Percentiles rank a stretch among this genome's conserved stretches.
Conservation (phyloP, 2,888 invertebrate species). For the Pseudoips prasinana region DNA sequence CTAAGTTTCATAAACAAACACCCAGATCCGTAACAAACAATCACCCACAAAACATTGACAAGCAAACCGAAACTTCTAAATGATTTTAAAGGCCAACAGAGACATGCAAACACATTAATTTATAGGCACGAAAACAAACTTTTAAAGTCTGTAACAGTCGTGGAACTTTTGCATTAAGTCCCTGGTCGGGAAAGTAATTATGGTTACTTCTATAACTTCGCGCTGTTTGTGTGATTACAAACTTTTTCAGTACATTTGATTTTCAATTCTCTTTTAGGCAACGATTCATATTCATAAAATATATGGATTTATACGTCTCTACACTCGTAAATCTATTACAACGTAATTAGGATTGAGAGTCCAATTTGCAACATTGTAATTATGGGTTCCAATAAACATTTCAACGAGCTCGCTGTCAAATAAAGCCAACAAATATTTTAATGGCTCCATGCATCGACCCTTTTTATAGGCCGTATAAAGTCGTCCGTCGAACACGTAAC, state of each 20-base stretch:
- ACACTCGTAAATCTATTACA: slow-evolving; percentile 34
- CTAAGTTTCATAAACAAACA: background rate
- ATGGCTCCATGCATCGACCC: slow-evolving; percentile 66
- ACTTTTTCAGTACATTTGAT: slow-evolving; percentile 32
- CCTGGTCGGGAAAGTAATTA: slow-evolving; percentile 60
- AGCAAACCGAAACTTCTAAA: slow-evolving; percentile 28
- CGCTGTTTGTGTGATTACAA: slow-evolving; percentile 42
- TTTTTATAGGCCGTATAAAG: slow-evolving; percentile 76
- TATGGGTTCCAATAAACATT: slow-evolving; percentile 63
- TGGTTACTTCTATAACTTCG: slow-evolving; percentile 58
- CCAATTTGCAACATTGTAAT: slow-evolving; percentile 74
- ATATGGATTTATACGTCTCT: slow-evolving; percentile 17
- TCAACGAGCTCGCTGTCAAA: slow-evolving; percentile 70
- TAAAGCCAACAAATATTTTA: slow-evolving; percentile 79
- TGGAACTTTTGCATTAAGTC: slow-evolving; percentile 75
- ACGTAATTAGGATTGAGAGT: slow-evolving; percentile 49
- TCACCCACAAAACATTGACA: slow-evolving; percentile 20
- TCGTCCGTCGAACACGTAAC: slow-evolving; percentile 44
- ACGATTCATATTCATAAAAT: slow-evolving; percentile 13
- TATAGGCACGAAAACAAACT: slow-evolving; percentile 72
- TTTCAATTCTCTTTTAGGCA: slow-evolving; percentile 28
- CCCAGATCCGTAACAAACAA: slow-evolving; percentile 20
- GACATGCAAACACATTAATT: slow-evolving; percentile 76
- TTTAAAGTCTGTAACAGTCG: slow-evolving; percentile 59
- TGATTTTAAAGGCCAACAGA: slow-evolving; percentile 50